These are phyloP conservation scores for Nerophis ophidion DNA, from an alignment of 2,113 vertebrate species.

Conservation along the genomic window DNA sequence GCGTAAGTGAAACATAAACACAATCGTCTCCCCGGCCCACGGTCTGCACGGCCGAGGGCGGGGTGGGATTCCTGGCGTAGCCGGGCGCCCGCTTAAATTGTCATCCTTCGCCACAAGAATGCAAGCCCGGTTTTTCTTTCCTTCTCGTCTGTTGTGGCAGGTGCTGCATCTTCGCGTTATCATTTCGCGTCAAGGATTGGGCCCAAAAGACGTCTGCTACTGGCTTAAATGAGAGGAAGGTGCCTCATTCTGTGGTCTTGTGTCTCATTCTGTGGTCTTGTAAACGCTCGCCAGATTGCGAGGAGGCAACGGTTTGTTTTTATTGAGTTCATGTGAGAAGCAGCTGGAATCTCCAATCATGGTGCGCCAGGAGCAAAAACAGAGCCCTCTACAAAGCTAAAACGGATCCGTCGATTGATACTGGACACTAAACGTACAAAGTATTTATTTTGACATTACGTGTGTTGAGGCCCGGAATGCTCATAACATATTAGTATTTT, in stretches of 20 bases:
- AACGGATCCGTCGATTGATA: not conserved
- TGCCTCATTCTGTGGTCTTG: slow-evolving; percentile 57
- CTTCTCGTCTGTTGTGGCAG: slow-evolving; percentile 65
- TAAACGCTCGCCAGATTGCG: slow-evolving; percentile 44
- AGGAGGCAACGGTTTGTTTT: slow-evolving; percentile 58
- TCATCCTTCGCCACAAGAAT: slow-evolving; percentile 75
- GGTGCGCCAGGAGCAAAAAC: slow-evolving; percentile 35
- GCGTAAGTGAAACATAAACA: slow-evolving; percentile 74
- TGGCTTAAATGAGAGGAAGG: slow-evolving; percentile 40
- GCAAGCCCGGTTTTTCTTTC: slow-evolving; percentile 52
- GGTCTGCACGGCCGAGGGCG: slow-evolving; percentile 59
- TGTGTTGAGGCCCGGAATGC: not conserved
- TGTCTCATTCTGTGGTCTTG: slow-evolving; percentile 60
- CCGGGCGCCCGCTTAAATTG: slow-evolving; percentile 67
- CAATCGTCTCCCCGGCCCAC: slow-evolving; percentile 57
- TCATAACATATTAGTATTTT: not conserved
- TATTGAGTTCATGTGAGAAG: slow-evolving; percentile 54
- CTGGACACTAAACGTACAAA: not conserved
- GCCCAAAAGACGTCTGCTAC: slow-evolving; percentile 15
- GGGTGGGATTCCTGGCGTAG: slow-evolving; percentile 71
- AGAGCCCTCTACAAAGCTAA: slow-evolving; percentile 4
- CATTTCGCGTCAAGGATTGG: slow-evolving; percentile 28
- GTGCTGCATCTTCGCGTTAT: slow-evolving; percentile 55
- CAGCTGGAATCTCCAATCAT: slow-evolving; percentile 47
- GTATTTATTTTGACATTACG: not conserved